A percentile compares a stretch with the other conserved stretches of the same genome.
Conservation (phyloP, 37 sponge, comb jelly and placozoan genomes). For the Ephydatia muelleri region DNA sequence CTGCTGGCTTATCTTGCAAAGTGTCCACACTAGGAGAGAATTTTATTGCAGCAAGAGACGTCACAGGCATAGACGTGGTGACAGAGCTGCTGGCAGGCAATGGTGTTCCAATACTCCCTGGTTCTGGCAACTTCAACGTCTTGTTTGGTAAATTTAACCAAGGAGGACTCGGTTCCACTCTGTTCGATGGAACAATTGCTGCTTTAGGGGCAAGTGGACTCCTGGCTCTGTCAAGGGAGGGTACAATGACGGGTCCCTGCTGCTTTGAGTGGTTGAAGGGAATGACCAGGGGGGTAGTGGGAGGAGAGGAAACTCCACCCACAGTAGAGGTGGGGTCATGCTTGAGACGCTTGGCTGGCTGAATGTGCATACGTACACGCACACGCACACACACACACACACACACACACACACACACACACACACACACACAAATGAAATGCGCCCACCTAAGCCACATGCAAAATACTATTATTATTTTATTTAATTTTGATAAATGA, state of each 20-base stretch:
- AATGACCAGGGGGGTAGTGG: conserved; percentile 35
- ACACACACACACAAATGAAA: neutral
- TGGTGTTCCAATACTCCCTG: neutral
- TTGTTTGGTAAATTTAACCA: neutral
- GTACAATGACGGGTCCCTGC: neutral
- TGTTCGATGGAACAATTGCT: neutral
- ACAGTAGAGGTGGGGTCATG: neutral
- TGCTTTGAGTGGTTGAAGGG: conserved; percentile 7
- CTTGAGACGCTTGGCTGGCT: conserved; percentile 29
- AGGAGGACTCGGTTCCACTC: neutral
- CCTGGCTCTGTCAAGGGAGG: neutral
- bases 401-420: conserved; percentile 2
- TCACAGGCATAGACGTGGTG: neutral
- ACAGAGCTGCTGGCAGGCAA: neutral
- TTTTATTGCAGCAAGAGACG: neutral
- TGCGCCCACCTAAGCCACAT: neutral
- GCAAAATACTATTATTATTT: neutral
- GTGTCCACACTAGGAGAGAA: neutral
- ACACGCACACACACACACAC: conserved; percentile 3
- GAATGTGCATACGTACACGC: neutral
- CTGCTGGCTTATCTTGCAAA: neutral
- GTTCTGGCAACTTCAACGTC: neutral
- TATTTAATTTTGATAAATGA: neutral
- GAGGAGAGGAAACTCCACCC: conserved; percentile 37
- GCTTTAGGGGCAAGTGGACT: neutral